Conservation (phyloP, 2,888 invertebrate species). For the Andrena fulva region DNA sequence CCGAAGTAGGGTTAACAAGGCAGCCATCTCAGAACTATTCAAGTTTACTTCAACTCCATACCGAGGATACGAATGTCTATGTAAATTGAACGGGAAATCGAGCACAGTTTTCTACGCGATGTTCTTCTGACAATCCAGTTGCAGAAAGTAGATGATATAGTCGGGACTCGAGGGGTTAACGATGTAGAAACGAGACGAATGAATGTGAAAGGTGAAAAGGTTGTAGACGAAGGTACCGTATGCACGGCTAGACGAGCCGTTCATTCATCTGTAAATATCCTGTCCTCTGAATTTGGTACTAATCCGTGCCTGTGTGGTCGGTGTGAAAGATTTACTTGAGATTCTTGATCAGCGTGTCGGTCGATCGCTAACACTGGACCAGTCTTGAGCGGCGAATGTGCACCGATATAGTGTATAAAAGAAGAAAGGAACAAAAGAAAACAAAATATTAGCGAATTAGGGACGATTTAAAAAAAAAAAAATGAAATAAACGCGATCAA, state of each 20-base stretch:
- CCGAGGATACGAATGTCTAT: slow-evolving; percentile 1
- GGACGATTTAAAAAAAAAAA: slow-evolving; percentile 73
- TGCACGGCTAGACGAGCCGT: slow-evolving; percentile 27
- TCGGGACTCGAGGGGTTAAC: slow-evolving; percentile 31
- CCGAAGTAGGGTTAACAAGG: background rate
- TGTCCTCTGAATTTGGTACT: slow-evolving; percentile 73
- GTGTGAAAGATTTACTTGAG: slow-evolving; percentile 58
- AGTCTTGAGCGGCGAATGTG: slow-evolving; percentile 78
- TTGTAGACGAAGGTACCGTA: background rate
- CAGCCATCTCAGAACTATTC: background rate
- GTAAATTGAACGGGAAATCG: background rate
- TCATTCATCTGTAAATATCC: slow-evolving; percentile 69
- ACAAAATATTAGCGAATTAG: slow-evolving; percentile 81
- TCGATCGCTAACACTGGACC: slow-evolving; percentile 68
- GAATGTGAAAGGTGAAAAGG: background rate
- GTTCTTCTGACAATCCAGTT: background rate
- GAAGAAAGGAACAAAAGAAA: slow-evolving; percentile 38
- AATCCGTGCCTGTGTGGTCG: slow-evolving; percentile 75
- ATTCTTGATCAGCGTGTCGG: slow-evolving; percentile 69
- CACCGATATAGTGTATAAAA: slow-evolving; percentile 81
- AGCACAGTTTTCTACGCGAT: background rate
- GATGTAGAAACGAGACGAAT: background rate
- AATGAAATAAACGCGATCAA: slow-evolving; percentile 74
- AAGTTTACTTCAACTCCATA: background rate
- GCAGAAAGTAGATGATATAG: background rate